phyloP scores from a whole-genome alignment of 2,888 invertebrate species.

The Phaonia tiefii region DNA sequence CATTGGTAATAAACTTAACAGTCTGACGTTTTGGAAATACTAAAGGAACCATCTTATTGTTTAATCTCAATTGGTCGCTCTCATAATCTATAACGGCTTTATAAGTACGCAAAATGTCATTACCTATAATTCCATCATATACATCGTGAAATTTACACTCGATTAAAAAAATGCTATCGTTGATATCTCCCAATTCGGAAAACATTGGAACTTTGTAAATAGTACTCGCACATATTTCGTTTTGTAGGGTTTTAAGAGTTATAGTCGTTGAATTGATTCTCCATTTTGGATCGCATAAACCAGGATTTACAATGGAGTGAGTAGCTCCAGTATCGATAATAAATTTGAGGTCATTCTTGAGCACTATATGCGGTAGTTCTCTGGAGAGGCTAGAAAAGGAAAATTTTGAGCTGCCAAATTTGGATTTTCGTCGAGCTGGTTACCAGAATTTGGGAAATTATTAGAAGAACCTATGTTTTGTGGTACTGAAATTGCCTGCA shows the following conservation, averaged over 20 bases:
- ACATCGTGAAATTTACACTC: not conserved
- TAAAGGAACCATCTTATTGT: no score
- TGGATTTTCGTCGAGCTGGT: not conserved
- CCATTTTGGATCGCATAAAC: not conserved
- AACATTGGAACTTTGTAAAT: no score
- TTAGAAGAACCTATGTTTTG: not conserved
- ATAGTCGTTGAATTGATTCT: not conserved
- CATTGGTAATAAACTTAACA: not conserved
- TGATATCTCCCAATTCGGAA: no score
- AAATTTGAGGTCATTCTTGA: not conserved
- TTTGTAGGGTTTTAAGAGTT: no score
- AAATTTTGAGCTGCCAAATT: not conserved
- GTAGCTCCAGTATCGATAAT: not conserved
- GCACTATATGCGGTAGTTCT: constrained; percentile 2
- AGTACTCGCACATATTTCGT: no score
- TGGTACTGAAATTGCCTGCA: not conserved
- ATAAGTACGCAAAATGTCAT: constrained; percentile 31
- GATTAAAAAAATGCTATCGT: no score
- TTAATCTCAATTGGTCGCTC: no score
- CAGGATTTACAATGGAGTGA: not conserved
- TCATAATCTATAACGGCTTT: constrained; percentile 35
- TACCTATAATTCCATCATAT: constrained; percentile 34
- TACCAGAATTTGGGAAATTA: not conserved
- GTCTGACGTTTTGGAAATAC: no score
- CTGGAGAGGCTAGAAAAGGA: no score